These are phyloP conservation scores for Chionomys nivalis DNA, from an alignment of 2,113 vertebrate species.

Conservation along the genomic window DNA sequence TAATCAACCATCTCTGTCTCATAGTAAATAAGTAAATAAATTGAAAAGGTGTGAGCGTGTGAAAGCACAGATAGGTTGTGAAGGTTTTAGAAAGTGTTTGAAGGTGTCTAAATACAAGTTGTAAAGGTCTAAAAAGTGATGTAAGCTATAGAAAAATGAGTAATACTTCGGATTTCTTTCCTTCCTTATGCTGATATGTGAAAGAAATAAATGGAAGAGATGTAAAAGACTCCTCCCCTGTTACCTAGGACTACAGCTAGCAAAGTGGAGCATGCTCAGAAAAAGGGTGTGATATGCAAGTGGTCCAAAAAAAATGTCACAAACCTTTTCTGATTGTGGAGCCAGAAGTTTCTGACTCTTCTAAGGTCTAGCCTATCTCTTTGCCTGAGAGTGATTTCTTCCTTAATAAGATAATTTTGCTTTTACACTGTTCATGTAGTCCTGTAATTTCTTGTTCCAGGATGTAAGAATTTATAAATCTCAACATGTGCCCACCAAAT, in stretches of 20 bases:
- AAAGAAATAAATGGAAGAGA: not conserved
- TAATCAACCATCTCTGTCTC: too few relatives aligned
- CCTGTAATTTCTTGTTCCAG: not conserved
- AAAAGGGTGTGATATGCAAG: not conserved
- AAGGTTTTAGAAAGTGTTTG: too few relatives aligned
- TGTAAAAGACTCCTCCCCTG: not conserved
- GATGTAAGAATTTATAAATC: not conserved
- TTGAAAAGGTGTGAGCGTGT: too few relatives aligned
- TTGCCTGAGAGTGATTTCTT: not conserved
- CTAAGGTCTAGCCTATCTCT: not conserved
- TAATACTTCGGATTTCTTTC: too few relatives aligned
- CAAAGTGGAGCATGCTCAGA: not conserved
- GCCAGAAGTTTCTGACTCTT: not conserved
- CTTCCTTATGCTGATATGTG: not conserved
- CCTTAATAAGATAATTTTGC: not conserved
- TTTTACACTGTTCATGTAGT: not conserved
- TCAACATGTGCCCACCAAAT: not conserved
- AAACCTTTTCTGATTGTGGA: not conserved
- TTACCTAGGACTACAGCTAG: not conserved
- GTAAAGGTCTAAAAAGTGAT: too few relatives aligned
- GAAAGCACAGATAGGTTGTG: too few relatives aligned
- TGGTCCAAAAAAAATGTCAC: not conserved
- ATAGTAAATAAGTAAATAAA: too few relatives aligned
- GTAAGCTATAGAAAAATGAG: too few relatives aligned
- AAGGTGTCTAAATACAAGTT: too few relatives aligned